A percentile compares a stretch with the other conserved stretches of the same genome.
Conservation (phyloP, 2,113 vertebrate species). For the Elgaria multicarinata region DNA sequence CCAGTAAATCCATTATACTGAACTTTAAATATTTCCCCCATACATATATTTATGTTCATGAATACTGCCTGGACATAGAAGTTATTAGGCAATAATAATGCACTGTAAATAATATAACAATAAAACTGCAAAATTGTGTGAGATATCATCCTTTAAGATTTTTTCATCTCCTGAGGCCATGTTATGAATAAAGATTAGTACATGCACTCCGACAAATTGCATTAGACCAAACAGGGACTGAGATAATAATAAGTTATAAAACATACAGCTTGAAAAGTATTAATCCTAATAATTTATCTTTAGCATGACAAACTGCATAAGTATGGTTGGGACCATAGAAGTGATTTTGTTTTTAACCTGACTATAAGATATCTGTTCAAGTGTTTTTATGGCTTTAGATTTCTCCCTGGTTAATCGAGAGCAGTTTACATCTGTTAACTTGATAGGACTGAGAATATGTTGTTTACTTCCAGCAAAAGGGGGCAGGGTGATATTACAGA, state of each 20-base stretch:
- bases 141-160: conserved; percentile 50
- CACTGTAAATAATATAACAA: conserved; percentile 45
- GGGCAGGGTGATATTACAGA: neutral
- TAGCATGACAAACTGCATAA: conserved; percentile 55
- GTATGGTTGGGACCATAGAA: conserved; percentile 53
- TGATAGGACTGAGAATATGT: neutral
- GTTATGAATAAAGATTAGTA: conserved; percentile 50
- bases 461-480: conserved; percentile 28
- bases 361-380: conserved; percentile 16
- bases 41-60: conserved; percentile 31
- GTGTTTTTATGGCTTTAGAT: conserved; percentile 20
- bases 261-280: conserved; percentile 51
- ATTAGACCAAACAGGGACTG: conserved; percentile 54
- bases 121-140: conserved; percentile 13
- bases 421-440: neutral
- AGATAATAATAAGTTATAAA: conserved; percentile 67
- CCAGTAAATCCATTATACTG: conserved; percentile 7
- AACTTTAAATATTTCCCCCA: conserved; percentile 26
- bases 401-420: neutral
- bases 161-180: conserved; percentile 44
- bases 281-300: conserved; percentile 63
- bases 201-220: conserved; percentile 50
- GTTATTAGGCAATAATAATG: conserved; percentile 35
- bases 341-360: conserved; percentile 44
- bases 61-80: neutral